Evolutionary conservation across 2,888 invertebrate genomes (phyloP).

Genomic region (Orthonychiurus folsomi): DNA sequence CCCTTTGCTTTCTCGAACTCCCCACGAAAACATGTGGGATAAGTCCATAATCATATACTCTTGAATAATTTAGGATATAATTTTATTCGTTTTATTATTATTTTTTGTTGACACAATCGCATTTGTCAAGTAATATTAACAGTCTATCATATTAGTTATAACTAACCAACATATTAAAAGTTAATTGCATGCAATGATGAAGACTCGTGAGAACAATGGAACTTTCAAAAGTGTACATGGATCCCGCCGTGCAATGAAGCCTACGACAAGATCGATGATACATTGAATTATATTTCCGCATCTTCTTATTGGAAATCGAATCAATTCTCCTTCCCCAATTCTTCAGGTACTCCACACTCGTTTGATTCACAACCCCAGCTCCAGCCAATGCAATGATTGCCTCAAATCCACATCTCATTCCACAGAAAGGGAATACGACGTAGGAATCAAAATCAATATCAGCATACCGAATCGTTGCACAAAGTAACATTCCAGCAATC

Average conservation of each 20-base stretch:
- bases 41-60: too few relatives aligned
- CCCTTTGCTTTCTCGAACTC: too few relatives aligned
- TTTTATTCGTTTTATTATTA: too few relatives aligned
- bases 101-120: too few relatives aligned
- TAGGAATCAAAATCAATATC: slow-evolving; percentile 5
- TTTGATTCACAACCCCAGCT: slow-evolving; percentile 16
- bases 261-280: slow-evolving; percentile 7
- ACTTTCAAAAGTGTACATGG: slow-evolving; percentile 19
- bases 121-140: too few relatives aligned
- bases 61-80: too few relatives aligned
- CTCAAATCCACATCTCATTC: slow-evolving; percentile 20
- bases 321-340: slow-evolving; percentile 1
- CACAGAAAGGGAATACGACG: slow-evolving; percentile 21
- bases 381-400: slow-evolving; percentile 14
- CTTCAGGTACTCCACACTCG: background rate
- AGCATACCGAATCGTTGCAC: slow-evolving; percentile 17
- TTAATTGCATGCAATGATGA: slow-evolving; percentile 18
- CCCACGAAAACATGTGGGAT: too few relatives aligned
- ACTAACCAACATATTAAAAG: slow-evolving; percentile 18
- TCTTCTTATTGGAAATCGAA: background rate
- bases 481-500: slow-evolving; percentile 18
- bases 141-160: too few relatives aligned
- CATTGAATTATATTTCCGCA: background rate
- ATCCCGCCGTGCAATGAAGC: slow-evolving; percentile 18
- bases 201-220: slow-evolving; percentile 21